phyloP scores from a whole-genome alignment of 2,797 vertebrate species.

The Neoniphon sammara region DNA sequence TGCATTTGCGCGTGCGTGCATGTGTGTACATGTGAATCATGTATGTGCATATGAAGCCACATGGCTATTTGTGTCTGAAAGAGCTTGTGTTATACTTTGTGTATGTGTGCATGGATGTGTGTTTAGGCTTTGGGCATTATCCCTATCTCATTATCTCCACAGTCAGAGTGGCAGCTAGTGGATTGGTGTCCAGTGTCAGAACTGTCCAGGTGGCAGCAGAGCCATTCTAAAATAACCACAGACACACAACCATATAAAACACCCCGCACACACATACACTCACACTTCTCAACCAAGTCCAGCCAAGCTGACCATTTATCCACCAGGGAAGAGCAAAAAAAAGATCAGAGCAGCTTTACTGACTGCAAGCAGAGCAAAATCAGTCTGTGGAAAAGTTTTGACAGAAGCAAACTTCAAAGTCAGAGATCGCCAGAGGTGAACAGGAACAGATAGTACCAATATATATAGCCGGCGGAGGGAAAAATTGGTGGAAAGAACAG shows the following conservation, averaged over 20 bases:
- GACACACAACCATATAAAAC: constrained; percentile 36
- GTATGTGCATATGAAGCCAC: neutral
- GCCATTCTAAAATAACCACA: constrained; percentile 49
- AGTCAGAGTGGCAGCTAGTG: constrained; percentile 28
- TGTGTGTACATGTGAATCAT: neutral
- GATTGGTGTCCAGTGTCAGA: constrained; percentile 49
- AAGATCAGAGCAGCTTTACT: constrained; percentile 17
- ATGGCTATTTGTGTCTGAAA: neutral
- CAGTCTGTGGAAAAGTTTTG: constrained; percentile 5
- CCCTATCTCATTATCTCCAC: constrained; percentile 29
- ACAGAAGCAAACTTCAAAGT: constrained; percentile 7
- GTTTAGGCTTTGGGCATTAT: neutral
- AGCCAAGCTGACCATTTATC: constrained; percentile 18
- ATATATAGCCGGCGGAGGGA: neutral
- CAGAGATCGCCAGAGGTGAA: neutral
- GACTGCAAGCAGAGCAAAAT: constrained; percentile 5
- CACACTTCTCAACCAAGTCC: neutral
- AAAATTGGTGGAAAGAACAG: neutral
- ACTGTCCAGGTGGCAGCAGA: constrained; percentile 9
- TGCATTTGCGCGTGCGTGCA: neutral
- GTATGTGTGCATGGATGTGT: constrained; percentile 12
- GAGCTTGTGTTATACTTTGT: neutral
- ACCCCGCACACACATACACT: neutral
- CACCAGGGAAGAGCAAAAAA: constrained; percentile 2
- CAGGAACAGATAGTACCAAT: neutral